Percentiles rank a stretch among this genome's conserved stretches.
phyloP scores from a whole-genome alignment of 2,888 invertebrate genomes.

The Electrophaes corylata region DNA sequence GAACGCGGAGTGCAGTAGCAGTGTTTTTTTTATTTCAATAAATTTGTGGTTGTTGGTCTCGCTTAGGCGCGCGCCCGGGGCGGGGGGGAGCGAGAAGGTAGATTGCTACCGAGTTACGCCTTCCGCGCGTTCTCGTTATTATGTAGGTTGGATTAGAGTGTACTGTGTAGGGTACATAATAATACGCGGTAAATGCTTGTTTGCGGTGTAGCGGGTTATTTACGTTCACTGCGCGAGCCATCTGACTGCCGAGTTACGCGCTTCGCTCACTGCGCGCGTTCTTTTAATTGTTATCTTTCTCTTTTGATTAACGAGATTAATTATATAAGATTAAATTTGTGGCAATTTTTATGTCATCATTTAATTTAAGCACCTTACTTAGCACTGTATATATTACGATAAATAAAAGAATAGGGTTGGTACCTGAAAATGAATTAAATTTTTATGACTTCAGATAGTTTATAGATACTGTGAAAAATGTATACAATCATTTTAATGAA shows the following conservation, averaged over 20 bases:
- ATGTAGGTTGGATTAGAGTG: slow-evolving; percentile 82
- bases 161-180: slow-evolving; percentile 71
- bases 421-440: no score
- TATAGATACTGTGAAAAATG: no score
- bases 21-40: slow-evolving; percentile 81
- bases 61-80: slow-evolving; percentile 79
- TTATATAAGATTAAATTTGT: no score
- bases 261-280: slow-evolving; percentile 53
- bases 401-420: no score
- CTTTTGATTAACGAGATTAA: background rate
- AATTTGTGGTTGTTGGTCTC: slow-evolving; percentile 83
- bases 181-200: slow-evolving; percentile 75
- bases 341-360: no score
- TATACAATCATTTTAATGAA: no score
- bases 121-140: slow-evolving; percentile 81
- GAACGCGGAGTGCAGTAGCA: slow-evolving; percentile 83
- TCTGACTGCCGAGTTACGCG: slow-evolving; percentile 70
- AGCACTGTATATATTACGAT: no score
- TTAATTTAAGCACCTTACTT: no score
- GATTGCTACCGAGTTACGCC: slow-evolving; percentile 83
- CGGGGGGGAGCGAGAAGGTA: slow-evolving; percentile 73
- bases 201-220: slow-evolving; percentile 73
- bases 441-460: no score
- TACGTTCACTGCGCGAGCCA: slow-evolving; percentile 63
- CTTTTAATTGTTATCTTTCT: slow-evolving; percentile 9